A percentile compares a stretch with the other conserved stretches of the same genome.
phyloP scores from a whole-genome alignment of 1,140 invertebrate genomes.

The Caenorhabditis inopinata region DNA sequence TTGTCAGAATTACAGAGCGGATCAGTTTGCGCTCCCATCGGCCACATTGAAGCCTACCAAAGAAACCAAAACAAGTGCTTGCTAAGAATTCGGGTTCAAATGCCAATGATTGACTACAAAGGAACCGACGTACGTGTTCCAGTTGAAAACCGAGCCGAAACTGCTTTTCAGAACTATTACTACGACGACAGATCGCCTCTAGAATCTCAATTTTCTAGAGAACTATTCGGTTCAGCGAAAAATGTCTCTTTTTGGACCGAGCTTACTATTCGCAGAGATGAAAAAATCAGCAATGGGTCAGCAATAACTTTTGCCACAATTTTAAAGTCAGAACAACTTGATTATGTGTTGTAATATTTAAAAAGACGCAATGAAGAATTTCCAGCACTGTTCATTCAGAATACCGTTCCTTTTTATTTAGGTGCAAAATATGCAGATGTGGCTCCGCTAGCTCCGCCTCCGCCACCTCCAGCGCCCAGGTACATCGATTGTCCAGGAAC shows the following conservation, averaged over 20 bases:
- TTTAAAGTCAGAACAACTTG: not conserved
- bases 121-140: not conserved
- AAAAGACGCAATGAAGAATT: not conserved
- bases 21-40: not conserved
- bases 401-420: too few species aligned
- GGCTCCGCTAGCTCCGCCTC: too few species aligned
- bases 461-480: too few species aligned
- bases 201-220: not conserved
- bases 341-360: not conserved
- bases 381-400: too few species aligned
- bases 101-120: slow-evolving; percentile 16
- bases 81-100: slow-evolving; percentile 26
- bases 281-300: not conserved
- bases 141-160: not conserved
- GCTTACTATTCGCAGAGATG: not conserved
- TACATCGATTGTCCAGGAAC: too few species aligned
- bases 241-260: slow-evolving; percentile 10
- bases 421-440: too few species aligned
- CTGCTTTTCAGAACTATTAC: not conserved
- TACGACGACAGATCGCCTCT: not conserved
- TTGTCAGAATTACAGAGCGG: not conserved
- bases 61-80: not conserved
- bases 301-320: not conserved
- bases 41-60: not conserved
- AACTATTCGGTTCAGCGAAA: not conserved